Evolutionary conservation across 2,797 vertebrate genomes (phyloP).

Genomic region (Balearica regulorum): DNA sequence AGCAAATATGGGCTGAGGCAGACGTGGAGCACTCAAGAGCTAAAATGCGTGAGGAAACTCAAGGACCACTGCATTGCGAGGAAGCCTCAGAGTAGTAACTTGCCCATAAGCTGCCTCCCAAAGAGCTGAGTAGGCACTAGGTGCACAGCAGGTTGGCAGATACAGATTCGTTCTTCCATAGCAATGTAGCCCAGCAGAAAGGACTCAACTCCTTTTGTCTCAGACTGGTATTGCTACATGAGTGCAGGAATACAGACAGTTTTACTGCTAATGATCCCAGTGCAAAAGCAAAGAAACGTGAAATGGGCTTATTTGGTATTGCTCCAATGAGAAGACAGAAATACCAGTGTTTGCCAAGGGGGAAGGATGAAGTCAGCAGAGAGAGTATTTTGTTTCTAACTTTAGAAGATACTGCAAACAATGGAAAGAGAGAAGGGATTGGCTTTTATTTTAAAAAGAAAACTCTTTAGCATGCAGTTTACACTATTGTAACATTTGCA

Average conservation of each 20-base stretch:
- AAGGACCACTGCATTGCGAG: background rate
- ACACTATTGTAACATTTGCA: background rate
- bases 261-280: background rate
- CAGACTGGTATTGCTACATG: background rate
- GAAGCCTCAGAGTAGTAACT: background rate
- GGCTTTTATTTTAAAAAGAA: conserved; percentile 18
- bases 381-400: conserved; percentile 47
- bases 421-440: background rate
- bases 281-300: background rate
- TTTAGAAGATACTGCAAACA: conserved; percentile 43
- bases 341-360: background rate
- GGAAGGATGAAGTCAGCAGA: conserved; percentile 32
- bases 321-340: background rate
- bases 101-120: background rate
- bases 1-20: background rate
- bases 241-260: background rate
- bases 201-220: background rate
- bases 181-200: background rate
- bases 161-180: background rate
- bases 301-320: conserved; percentile 49
- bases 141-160: background rate
- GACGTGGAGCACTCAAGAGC: background rate
- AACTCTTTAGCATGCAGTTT: background rate
- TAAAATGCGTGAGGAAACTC: background rate
- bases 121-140: background rate